phyloP scores from a whole-genome alignment of 2,797 vertebrate species.

The Platalea minor region DNA sequence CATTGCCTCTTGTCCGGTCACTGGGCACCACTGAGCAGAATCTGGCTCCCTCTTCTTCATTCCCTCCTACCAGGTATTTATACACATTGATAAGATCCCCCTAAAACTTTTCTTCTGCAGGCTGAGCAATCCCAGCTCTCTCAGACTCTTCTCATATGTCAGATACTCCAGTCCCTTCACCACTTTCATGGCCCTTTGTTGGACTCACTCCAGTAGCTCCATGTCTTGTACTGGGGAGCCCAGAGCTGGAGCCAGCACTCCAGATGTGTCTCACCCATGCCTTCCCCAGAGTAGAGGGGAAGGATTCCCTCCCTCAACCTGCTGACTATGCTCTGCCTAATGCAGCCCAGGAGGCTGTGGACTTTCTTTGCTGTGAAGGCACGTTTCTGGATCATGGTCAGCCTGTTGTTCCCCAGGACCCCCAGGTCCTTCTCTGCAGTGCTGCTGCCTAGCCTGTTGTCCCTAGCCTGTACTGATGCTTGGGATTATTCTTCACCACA shows the following conservation, averaged over 20 bases:
- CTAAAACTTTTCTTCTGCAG: not conserved
- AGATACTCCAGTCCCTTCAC: not conserved
- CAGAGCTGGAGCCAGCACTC: not conserved
- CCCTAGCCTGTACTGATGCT: not conserved
- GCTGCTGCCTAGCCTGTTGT: not conserved
- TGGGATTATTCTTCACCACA: not conserved
- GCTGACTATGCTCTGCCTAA: not conserved
- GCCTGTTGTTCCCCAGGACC: not conserved
- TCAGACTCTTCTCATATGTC: not conserved
- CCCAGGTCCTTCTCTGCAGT: not conserved
- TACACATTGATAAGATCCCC: not conserved
- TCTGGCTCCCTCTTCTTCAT: not conserved
- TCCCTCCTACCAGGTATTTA: not conserved
- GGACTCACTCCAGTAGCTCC: not conserved
- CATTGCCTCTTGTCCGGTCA: not conserved
- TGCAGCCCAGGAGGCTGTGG: not conserved
- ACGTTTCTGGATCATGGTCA: not conserved
- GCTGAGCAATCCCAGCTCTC: not conserved
- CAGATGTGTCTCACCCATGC: not conserved
- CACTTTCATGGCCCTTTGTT: not conserved
- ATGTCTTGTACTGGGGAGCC: not conserved
- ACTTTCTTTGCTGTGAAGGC: not conserved
- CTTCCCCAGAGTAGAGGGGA: not conserved
- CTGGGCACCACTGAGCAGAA: not conserved
- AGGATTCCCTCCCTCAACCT: not conserved